These are phyloP conservation scores for Drosophila mimetica DNA, from an alignment of 2,888 invertebrate genomes.

Conservation along the genomic window DNA sequence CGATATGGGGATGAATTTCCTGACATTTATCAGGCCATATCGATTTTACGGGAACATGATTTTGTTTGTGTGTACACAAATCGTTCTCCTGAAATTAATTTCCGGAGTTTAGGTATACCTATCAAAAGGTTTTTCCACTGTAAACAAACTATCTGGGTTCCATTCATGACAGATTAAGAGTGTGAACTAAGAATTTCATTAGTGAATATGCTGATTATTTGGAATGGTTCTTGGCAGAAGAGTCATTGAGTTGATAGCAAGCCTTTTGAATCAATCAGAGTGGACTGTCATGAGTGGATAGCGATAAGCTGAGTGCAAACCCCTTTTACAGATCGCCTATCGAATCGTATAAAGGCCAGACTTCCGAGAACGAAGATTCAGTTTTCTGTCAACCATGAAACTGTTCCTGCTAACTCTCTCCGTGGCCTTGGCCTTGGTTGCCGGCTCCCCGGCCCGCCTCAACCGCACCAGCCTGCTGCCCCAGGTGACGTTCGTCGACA, in stretches of 20 bases:
- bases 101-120: no score
- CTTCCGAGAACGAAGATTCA: background rate
- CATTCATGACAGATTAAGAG: background rate
- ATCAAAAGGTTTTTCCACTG: no score
- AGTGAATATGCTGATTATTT: background rate
- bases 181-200: background rate
- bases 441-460: conserved; percentile 9
- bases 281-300: background rate
- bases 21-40: no score
- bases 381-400: conserved; percentile 19
- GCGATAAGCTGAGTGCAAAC: background rate
- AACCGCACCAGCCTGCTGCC: conserved; percentile 27
- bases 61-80: no score
- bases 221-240: background rate
- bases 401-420: conserved; percentile 20
- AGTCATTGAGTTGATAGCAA: background rate
- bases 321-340: no score
- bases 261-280: background rate
- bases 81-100: no score
- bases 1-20: no score
- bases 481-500: conserved; percentile 14
- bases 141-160: background rate
- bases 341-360: conserved; percentile 8
- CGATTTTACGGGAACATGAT: no score
- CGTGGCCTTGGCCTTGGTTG: conserved; percentile 25